phyloP scores from a whole-genome alignment of 2,113 vertebrate genomes.

The Lampris megalopsis region DNA sequence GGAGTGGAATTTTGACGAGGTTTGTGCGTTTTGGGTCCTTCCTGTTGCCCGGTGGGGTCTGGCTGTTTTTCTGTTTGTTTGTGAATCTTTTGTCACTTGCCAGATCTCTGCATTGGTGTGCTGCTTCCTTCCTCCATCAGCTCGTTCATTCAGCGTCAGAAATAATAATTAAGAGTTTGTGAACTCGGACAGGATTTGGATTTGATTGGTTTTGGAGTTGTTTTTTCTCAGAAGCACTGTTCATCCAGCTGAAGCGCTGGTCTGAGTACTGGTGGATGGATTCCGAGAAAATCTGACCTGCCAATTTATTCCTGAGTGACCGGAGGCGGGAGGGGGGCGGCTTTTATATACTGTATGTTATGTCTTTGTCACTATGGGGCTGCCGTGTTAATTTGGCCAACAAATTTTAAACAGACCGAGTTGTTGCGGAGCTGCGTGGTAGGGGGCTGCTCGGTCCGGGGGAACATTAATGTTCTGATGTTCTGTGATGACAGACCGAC shows the following conservation, averaged over 20 bases:
- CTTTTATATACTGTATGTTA: slow-evolving; percentile 34
- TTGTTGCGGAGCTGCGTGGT: neutral
- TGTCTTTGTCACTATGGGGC: slow-evolving; percentile 48
- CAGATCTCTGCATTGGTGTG: slow-evolving; percentile 23
- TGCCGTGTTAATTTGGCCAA: neutral
- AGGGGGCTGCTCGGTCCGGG: neutral
- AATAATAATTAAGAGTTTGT: neutral
- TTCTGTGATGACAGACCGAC: neutral
- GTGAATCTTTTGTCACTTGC: slow-evolving; percentile 19
- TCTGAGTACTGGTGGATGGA: slow-evolving; percentile 57
- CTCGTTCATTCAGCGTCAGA: neutral
- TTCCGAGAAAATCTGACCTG: slow-evolving; percentile 9
- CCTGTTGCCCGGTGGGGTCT: slow-evolving; percentile 21
- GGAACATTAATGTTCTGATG: too few species aligned
- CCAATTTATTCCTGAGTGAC: slow-evolving; percentile 62
- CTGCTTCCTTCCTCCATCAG: neutral
- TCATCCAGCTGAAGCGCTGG: slow-evolving; percentile 61
- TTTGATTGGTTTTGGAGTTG: neutral
- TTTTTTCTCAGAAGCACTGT: slow-evolving; percentile 1
- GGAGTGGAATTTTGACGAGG: too few species aligned
- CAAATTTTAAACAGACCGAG: neutral
- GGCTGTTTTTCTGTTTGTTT: slow-evolving; percentile 20
- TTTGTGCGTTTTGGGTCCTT: neutral
- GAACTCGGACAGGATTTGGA: neutral
- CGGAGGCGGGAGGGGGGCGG: neutral